Evolutionary conservation across 23 tunicate genomes (phyloP), one percentile per base, ranked within the genome.

Genomic region (Styela clava): DNA sequence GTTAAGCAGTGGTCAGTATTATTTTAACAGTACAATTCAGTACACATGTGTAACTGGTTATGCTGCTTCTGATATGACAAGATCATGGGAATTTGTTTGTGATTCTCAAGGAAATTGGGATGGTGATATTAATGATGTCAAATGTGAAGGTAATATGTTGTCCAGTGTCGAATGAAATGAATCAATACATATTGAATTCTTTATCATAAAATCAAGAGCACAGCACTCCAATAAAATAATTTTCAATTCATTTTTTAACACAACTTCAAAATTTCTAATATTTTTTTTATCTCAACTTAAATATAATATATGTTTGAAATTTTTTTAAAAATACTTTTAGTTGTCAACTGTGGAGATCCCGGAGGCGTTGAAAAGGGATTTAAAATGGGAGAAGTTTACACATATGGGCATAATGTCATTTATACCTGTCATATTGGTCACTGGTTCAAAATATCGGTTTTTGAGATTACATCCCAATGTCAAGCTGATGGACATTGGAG

Each of bases 21-120:
- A 20, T 22, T 85, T 32, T 31, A 81, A 81, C 20, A 35, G 85
- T 20, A 52, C 30, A 9, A 36, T 80, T 1, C 63, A 61, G 18
- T 91, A 83, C 62, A 51, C 24, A 72, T 91, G 97, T 68, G 79
- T 44, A 7, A 63, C 35, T 1, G 97, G 97, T 19, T 91, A 64
- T 72, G 97, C 85, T 23, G 68, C 63, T 34, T 19, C 25, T 26
- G 78, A n/a, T 2, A 69, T 51, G 36, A 26, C n/a, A 33, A 79
- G 69, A 2, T 22, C 16, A 61, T 91, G 91, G 91, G 23, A 35
- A 1, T 64, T 86, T 21, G 79, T 64, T 7, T 91, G 97, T 56
- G 31, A 3, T 24, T 33, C 36, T 24, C 87, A 0, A 67, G 97
- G 91, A 69, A 23, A 35, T 27, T 91, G 97, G 97, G 52, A 69